These are phyloP conservation scores for Rallus crepitans DNA, from an alignment of 2,797 vertebrate species.

Conservation along the genomic window DNA sequence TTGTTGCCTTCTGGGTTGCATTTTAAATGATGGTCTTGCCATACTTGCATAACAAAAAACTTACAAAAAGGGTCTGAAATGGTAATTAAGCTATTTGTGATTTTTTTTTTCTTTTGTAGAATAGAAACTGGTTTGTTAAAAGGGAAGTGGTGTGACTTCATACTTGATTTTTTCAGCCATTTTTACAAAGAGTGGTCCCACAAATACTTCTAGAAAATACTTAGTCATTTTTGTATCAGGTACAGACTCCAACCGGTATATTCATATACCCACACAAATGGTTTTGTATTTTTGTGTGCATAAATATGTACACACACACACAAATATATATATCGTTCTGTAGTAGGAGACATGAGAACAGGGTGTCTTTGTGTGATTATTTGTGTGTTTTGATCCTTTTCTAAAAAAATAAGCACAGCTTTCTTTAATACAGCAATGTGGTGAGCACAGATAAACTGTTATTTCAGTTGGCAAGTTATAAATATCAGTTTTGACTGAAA, in stretches of 20 bases:
- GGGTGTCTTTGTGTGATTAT: background rate
- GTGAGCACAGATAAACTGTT: background rate
- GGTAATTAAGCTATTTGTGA: background rate
- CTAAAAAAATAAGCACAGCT: background rate
- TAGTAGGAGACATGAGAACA: background rate
- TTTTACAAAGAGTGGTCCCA: background rate
- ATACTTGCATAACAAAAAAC: background rate
- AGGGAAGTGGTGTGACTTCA: background rate
- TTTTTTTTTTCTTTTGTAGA: background rate
- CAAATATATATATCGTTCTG: background rate
- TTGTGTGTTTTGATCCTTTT: background rate
- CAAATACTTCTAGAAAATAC: background rate
- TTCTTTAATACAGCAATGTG: background rate
- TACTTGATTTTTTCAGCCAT: background rate
- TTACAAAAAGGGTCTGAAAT: background rate
- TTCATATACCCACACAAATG: background rate
- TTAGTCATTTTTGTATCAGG: fast-evolving
- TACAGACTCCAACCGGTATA: background rate
- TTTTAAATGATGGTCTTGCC: background rate
- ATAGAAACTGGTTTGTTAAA: background rate
- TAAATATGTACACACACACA: too few relatives aligned
- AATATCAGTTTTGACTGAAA: background rate
- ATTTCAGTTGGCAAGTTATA: background rate
- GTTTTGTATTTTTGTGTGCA: background rate
- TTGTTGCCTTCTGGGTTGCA: background rate